Evolutionary conservation across 30 jellyfish, hydroid and myxozoan species (phyloP).

Genomic region (Aurelia coerulea): DNA sequence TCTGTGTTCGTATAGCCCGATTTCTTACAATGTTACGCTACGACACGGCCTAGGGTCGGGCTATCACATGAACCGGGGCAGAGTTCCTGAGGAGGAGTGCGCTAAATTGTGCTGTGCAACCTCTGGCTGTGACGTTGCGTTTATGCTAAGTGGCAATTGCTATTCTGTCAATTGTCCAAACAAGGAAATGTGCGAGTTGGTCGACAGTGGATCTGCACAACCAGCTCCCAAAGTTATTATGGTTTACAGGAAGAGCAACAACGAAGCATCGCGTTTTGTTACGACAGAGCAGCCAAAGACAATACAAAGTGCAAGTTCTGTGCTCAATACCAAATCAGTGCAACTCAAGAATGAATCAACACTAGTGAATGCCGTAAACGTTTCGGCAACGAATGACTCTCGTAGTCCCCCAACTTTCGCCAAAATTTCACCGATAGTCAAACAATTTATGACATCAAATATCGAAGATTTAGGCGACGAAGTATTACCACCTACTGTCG

Average conservation of each 20-base stretch:
- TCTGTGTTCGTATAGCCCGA: conserved; percentile 99
- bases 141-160: conserved; percentile 96
- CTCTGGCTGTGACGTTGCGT: conserved; percentile 97
- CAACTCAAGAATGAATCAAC: neutral
- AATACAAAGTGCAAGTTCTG: neutral
- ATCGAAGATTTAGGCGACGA: conserved; percentile 48
- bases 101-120: conserved; percentile 82
- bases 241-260: conserved; percentile 4
- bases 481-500: conserved; percentile 40
- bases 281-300: neutral
- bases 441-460: neutral
- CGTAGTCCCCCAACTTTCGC: neutral
- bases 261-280: neutral
- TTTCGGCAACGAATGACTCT: neutral
- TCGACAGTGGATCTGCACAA: conserved; percentile 37
- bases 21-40: conserved; percentile 99
- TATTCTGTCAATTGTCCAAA: conserved; percentile 83
- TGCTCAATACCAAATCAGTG: neutral
- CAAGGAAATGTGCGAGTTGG: conserved; percentile 73
- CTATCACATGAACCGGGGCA: conserved; percentile 97
- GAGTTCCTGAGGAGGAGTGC: conserved; percentile 82
- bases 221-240: conserved; percentile 71
- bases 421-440: neutral
- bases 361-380: neutral
- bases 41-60: conserved; percentile 99